A percentile compares a stretch with the other conserved stretches of the same genome.
phyloP scores from a whole-genome alignment of 1,140 invertebrate species.

The Drosophila saltans region DNA sequence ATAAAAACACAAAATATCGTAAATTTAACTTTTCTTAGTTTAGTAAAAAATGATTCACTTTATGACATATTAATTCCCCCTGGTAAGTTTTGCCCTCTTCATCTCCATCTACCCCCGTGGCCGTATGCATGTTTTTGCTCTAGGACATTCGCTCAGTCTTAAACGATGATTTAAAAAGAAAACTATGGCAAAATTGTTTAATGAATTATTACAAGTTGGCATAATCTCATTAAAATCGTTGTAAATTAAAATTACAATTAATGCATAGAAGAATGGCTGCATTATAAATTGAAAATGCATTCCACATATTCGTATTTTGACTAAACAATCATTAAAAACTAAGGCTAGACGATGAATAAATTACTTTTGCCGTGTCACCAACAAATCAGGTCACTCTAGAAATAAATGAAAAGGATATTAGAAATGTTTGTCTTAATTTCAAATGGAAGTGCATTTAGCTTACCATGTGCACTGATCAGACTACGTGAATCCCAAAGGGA shows the following conservation, averaged over 20 bases:
- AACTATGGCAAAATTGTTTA: conserved; percentile 80
- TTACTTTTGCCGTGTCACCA: conserved; percentile 53
- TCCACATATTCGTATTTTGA: conserved; percentile 62
- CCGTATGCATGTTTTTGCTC: conserved; percentile 55
- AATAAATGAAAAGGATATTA: conserved; percentile 4
- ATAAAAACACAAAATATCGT: conserved; percentile 56
- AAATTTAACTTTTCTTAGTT: conserved; percentile 63
- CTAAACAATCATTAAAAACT: conserved; percentile 64
- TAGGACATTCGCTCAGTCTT: conserved; percentile 79
- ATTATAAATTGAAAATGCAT: conserved; percentile 71
- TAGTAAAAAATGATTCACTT: conserved; percentile 59
- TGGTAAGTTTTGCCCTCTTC: conserved; percentile 16
- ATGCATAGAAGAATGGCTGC: conserved; percentile 66
- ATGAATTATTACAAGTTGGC: conserved; percentile 78
- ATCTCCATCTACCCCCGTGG: conserved; percentile 29
- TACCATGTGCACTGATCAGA: conserved; percentile 82
- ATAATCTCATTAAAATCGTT: conserved; percentile 76
- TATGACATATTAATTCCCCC: conserved; percentile 58
- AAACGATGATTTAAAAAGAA: conserved; percentile 74
- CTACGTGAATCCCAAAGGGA: conserved; percentile 82
- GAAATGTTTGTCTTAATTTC: background rate
- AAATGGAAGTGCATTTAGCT: background rate
- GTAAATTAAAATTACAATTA: conserved; percentile 55
- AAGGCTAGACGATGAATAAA: conserved; percentile 75
- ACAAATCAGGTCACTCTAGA: conserved; percentile 61